Conservation (phyloP, 1,140 invertebrate species). For the Panulirus ornatus region DNA sequence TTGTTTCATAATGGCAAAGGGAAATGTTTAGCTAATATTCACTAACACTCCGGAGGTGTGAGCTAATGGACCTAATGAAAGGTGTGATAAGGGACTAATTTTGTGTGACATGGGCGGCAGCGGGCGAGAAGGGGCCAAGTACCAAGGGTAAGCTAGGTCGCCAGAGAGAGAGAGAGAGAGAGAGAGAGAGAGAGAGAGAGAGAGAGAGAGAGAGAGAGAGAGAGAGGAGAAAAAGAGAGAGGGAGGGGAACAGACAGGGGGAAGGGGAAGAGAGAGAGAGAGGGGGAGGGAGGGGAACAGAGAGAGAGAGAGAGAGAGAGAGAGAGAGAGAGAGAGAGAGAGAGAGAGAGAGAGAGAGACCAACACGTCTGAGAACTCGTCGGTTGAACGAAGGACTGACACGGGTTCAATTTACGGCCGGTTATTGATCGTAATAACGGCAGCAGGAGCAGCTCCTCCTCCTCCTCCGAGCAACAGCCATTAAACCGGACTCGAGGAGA, state of each 20-base stretch:
- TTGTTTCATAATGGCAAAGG: conserved; percentile 47
- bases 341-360: neutral
- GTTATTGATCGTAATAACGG: neutral
- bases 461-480: too few relatives aligned
- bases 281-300: neutral
- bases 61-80: conserved; percentile 42
- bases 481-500: too few relatives aligned
- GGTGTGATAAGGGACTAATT: conserved; percentile 45
- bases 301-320: neutral
- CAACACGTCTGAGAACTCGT: neutral
- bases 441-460: neutral
- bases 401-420: neutral
- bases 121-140: neutral
- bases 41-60: conserved; percentile 23
- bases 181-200: neutral
- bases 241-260: neutral
- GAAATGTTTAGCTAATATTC: conserved; percentile 59
- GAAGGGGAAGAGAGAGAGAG: neutral
- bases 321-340: neutral
- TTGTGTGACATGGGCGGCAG: neutral
- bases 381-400: neutral
- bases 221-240: neutral
- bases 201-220: neutral
- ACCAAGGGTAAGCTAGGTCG: too few relatives aligned
- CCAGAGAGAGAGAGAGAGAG: neutral